Percentiles rank a stretch among this genome's conserved stretches.
phyloP scores from a whole-genome alignment of 2,888 invertebrate species.

The Amblyjoppa proteus region DNA sequence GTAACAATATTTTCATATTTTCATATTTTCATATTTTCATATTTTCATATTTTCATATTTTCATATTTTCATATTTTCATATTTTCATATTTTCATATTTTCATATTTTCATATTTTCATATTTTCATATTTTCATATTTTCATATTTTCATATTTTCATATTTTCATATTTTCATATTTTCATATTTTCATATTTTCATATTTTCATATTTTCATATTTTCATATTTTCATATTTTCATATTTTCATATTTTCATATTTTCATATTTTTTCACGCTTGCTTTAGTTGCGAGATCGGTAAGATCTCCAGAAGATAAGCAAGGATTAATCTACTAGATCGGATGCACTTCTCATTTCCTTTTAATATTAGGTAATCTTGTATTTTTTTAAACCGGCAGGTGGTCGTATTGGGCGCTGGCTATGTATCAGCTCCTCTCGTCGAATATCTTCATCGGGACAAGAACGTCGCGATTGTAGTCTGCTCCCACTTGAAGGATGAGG shows the following conservation, averaged over 20 bases:
- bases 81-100: too few species aligned
- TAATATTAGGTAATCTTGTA: background rate
- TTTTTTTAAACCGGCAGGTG: conserved; percentile 85
- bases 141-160: too few species aligned
- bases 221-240: background rate
- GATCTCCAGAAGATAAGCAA: background rate
- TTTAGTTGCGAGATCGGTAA: background rate
- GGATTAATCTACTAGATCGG: background rate
- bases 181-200: too few species aligned
- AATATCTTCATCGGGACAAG: conserved; percentile 95
- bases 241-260: background rate
- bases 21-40: too few species aligned
- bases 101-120: background rate
- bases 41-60: background rate
- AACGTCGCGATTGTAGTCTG: conserved; percentile 94
- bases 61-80: background rate
- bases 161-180: too few species aligned
- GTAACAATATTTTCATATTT: too few species aligned
- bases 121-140: background rate
- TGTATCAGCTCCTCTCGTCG: conserved; percentile 97
- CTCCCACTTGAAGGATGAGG: conserved; percentile 94
- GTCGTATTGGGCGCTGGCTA: conserved; percentile 98
- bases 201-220: background rate
- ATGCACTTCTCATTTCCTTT: background rate
- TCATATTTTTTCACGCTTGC: background rate